Evolutionary conservation across 2,113 vertebrate genomes (phyloP).

Genomic region (Haemorhous mexicanus): DNA sequence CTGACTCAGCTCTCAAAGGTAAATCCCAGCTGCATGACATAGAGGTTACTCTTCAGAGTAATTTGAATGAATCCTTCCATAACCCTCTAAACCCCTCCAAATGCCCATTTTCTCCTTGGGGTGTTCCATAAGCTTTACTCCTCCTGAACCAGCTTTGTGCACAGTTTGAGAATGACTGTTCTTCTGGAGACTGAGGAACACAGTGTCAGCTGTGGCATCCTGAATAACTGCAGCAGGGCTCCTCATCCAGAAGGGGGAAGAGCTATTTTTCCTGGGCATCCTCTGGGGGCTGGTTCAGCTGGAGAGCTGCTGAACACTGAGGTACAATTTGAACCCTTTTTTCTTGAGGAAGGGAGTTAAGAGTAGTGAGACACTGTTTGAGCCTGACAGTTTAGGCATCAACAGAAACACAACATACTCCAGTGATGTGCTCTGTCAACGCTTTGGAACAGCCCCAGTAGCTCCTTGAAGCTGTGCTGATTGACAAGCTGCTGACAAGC

Average conservation of each 20-base stretch:
- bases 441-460: not conserved
- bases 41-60: not conserved
- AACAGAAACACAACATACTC: not conserved
- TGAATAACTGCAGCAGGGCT: not conserved
- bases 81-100: not conserved
- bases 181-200: not conserved
- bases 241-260: not conserved
- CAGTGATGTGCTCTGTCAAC: not conserved
- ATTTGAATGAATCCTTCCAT: not conserved
- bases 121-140: not conserved
- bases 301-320: not conserved
- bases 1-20: not conserved
- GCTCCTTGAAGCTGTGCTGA: not conserved
- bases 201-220: not conserved
- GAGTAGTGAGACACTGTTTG: not conserved
- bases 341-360: not conserved
- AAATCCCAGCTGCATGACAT: not conserved
- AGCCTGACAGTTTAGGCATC: not conserved
- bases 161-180: not conserved
- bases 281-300: not conserved
- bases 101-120: not conserved
- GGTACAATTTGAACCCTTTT: not conserved
- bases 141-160: not conserved
- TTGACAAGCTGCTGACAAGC: not conserved
- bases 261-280: not conserved